Conservation (phyloP, 2,888 invertebrate species). For the Perizoma flavofasciatum region DNA sequence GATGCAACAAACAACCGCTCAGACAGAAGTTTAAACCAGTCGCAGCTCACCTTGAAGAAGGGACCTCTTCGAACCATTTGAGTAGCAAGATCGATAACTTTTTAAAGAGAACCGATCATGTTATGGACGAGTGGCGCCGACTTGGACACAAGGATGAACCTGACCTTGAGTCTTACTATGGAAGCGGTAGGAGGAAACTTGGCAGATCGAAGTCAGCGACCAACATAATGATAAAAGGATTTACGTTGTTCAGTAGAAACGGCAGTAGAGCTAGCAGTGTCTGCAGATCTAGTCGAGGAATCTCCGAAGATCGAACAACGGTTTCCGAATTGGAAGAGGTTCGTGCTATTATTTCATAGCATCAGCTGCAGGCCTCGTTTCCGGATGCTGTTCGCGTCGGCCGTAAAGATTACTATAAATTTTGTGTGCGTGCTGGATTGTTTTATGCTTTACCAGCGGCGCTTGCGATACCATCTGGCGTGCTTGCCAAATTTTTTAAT, state of each 20-base stretch:
- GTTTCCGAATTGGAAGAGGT: slow-evolving; percentile 88
- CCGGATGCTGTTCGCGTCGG: slow-evolving; percentile 47
- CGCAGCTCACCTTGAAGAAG: slow-evolving; percentile 90
- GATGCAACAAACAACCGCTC: slow-evolving; percentile 88
- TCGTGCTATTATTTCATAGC: slow-evolving; percentile 44
- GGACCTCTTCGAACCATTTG: slow-evolving; percentile 90
- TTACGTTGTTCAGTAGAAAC: slow-evolving; percentile 85
- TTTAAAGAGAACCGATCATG: slow-evolving; percentile 92
- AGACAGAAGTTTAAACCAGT: slow-evolving; percentile 87
- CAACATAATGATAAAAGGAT: slow-evolving; percentile 93
- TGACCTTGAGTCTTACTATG: slow-evolving; percentile 59
- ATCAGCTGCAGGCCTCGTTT: slow-evolving; percentile 13
- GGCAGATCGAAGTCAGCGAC: slow-evolving; percentile 89
- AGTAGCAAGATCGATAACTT: slow-evolving; percentile 91
- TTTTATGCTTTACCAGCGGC: slow-evolving; percentile 55
- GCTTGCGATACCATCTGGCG: slow-evolving; percentile 53
- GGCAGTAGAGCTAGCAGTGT: slow-evolving; percentile 84
- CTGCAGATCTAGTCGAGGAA: slow-evolving; percentile 77
- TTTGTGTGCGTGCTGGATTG: slow-evolving; percentile 49
- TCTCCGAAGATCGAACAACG: slow-evolving; percentile 86
- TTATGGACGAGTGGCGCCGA: slow-evolving; percentile 93
- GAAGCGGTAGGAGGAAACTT: slow-evolving; percentile 67
- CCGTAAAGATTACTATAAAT: slow-evolving; percentile 62
- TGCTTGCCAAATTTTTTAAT: slow-evolving; percentile 74
- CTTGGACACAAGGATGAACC: slow-evolving; percentile 85